Conservation (phyloP, 2,113 vertebrate genomes). For the Tupaia tana region DNA sequence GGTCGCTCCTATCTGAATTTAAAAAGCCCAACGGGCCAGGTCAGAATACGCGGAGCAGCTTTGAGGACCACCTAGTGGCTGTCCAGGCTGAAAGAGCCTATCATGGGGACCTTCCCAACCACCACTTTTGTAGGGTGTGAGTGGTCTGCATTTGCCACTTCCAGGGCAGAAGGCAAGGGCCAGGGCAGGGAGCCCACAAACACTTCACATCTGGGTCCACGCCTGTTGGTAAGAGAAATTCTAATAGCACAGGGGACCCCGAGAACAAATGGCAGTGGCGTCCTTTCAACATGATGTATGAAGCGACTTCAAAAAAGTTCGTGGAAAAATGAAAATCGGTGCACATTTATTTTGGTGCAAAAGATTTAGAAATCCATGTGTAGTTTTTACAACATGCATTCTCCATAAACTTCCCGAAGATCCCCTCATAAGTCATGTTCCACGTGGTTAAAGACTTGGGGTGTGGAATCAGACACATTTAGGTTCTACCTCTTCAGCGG, state of each 20-base stretch:
- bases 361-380: no score
- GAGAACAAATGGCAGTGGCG: not conserved
- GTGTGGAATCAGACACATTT: not conserved
- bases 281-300: not conserved
- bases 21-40: not conserved
- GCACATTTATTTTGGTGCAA: no score
- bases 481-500: not conserved
- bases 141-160: not conserved
- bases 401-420: no score
- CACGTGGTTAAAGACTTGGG: not conserved
- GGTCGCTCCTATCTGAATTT: not conserved
- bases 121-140: accelerated
- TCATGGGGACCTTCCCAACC: not conserved
- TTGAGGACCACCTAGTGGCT: not conserved
- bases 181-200: not conserved
- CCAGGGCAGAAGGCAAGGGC: not conserved
- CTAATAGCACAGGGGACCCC: accelerated
- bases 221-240: accelerated
- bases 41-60: not conserved
- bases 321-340: no score
- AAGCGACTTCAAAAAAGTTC: no score
- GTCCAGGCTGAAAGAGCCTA: not conserved
- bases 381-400: no score
- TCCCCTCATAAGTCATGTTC: no score
- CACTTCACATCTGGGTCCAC: accelerated